These are phyloP conservation scores for Cosmia pyralina DNA, from an alignment of 2,888 invertebrate genomes.

Conservation along the genomic window DNA sequence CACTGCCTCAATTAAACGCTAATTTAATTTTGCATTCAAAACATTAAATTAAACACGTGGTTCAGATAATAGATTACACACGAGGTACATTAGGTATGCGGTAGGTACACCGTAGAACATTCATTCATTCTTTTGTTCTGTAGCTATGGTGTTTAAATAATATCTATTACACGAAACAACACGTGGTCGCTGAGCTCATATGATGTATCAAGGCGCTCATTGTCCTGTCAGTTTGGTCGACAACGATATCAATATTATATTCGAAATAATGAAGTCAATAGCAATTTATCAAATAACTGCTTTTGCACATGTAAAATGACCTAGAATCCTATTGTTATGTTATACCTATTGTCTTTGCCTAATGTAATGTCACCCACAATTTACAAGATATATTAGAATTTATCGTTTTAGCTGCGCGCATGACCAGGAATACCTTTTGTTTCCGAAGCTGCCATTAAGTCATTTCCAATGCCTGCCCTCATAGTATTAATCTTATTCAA, in stretches of 20 bases:
- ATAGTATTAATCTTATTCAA: not conserved
- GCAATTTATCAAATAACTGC: slow-evolving; percentile 64
- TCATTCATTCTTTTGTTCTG: slow-evolving; percentile 56
- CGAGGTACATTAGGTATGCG: slow-evolving; percentile 28
- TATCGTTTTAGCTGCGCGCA: slow-evolving; percentile 23
- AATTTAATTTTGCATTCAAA: not conserved
- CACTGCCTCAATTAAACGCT: not conserved
- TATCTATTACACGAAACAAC: slow-evolving; percentile 66
- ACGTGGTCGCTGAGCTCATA: slow-evolving; percentile 65
- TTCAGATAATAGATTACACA: slow-evolving; percentile 34
- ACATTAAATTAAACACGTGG: slow-evolving; percentile 13
- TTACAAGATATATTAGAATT: slow-evolving; percentile 35
- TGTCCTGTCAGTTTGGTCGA: slow-evolving; percentile 74
- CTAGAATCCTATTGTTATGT: slow-evolving; percentile 52
- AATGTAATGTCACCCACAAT: slow-evolving; percentile 48
- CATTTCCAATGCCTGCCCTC: not conserved
- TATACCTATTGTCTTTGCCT: slow-evolving; percentile 54
- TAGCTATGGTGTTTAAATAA: slow-evolving; percentile 55
- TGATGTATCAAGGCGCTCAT: slow-evolving; percentile 70
- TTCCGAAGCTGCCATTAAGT: slow-evolving; percentile 7
- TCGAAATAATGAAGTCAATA: slow-evolving; percentile 61
- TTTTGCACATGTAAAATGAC: slow-evolving; percentile 52
- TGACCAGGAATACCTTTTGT: slow-evolving; percentile 1
- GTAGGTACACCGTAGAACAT: slow-evolving; percentile 43
- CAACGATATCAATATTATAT: slow-evolving; percentile 72